Conservation (phyloP, 1,140 invertebrate genomes). For the Ceratitis capitata region DNA sequence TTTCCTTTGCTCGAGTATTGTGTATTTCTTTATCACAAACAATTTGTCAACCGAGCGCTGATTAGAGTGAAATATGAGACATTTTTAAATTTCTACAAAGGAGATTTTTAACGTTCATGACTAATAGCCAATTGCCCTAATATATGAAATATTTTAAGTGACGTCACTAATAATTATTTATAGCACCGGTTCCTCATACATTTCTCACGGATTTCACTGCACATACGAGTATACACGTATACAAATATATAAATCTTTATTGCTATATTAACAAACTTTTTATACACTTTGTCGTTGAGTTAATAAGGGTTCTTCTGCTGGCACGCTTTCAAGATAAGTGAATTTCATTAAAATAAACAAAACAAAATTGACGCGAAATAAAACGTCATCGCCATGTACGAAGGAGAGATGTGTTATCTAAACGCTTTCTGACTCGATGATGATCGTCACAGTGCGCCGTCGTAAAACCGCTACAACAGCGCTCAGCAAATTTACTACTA, state of each 20-base stretch:
- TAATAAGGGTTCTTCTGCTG: neutral
- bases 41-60: neutral
- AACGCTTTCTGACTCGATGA: too few relatives aligned
- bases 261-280: neutral
- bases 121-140: neutral
- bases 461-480: conserved; percentile 11
- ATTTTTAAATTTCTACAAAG: neutral
- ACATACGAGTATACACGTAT: neutral
- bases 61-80: neutral
- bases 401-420: neutral
- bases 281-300: neutral
- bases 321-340: too few relatives aligned
- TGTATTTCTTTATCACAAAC: neutral
- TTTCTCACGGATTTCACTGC: neutral
- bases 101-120: neutral
- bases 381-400: neutral
- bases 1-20: neutral
- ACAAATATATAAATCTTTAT: too few relatives aligned
- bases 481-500: conserved; percentile 14
- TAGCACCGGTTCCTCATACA: neutral
- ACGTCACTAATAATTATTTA: conserved; percentile 18
- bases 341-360: neutral
- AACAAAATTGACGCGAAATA: neutral
- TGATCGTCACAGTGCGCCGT: neutral
- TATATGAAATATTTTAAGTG: neutral